Conservation (phyloP, 1,140 invertebrate species). For the Hylyphantes graminicola region DNA sequence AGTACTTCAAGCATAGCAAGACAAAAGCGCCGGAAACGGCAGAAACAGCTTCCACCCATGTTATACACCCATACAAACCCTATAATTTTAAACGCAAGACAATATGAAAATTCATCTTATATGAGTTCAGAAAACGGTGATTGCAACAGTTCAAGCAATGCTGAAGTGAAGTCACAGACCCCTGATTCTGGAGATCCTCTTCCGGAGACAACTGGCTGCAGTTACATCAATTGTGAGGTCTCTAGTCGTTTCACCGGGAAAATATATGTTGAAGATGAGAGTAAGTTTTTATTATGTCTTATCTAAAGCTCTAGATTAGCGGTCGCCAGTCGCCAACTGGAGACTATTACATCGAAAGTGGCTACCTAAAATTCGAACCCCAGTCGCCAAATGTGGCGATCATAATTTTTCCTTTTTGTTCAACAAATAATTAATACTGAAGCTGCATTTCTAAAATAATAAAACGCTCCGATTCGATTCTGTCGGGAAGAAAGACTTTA, state of each 20-base stretch:
- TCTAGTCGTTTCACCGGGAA: constrained; percentile 41
- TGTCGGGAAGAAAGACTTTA: no score
- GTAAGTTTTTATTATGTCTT: constrained; percentile 6
- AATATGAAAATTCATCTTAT: constrained; percentile 24
- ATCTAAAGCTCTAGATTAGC: no score
- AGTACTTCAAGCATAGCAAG: constrained; percentile 49
- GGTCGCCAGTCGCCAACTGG: no score
- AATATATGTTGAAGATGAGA: constrained; percentile 46
- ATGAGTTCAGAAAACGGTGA: not conserved
- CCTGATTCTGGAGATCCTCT: not conserved
- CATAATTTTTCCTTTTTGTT: no score
- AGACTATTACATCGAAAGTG: no score
- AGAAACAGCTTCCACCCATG: constrained; percentile 10
- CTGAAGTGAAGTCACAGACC: not conserved
- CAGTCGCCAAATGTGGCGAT: no score
- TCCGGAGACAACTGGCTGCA: constrained; percentile 25
- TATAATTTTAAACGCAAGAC: not conserved
- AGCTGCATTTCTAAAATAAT: no score
- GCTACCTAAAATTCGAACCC: no score
- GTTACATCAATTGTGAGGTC: constrained; percentile 37
- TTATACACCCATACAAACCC: no score
- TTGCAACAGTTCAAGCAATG: not conserved
- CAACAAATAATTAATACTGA: no score
- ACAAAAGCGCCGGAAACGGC: constrained; percentile 32
- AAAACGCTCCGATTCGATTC: no score